Conservation (phyloP, 2,888 invertebrate genomes). For the Lepidonotus clava region DNA sequence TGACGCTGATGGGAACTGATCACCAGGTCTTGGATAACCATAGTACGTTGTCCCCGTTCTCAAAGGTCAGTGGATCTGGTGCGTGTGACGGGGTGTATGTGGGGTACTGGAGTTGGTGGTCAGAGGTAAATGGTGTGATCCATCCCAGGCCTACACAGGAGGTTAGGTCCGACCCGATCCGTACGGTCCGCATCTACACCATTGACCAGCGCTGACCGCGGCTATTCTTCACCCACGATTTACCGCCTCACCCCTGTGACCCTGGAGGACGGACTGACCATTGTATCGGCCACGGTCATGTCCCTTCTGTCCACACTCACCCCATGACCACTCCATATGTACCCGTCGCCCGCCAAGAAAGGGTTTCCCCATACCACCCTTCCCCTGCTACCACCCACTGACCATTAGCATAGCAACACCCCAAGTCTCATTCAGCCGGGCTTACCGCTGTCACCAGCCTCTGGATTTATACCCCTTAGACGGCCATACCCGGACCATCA, state of each 20-base stretch:
- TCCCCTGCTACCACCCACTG: too few species aligned
- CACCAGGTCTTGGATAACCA: too few species aligned
- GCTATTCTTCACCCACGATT: not conserved
- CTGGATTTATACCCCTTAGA: not conserved
- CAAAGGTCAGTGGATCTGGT: too few species aligned
- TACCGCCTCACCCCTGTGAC: not conserved
- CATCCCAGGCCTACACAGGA: too few species aligned
- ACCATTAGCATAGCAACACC: not conserved
- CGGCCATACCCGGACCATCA: not conserved
- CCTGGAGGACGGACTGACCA: not conserved
- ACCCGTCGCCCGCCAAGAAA: too few species aligned
- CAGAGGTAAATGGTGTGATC: too few species aligned
- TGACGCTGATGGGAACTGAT: too few species aligned
- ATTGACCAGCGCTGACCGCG: not conserved
- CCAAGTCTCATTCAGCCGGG: not conserved
- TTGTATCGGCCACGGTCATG: not conserved
- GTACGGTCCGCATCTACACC: too few species aligned
- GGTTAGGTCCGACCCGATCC: too few species aligned
- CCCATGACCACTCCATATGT: not conserved
- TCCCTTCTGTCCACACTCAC: not conserved
- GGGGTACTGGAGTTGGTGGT: too few species aligned
- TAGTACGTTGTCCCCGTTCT: too few species aligned
- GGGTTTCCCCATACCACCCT: not conserved
- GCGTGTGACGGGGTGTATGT: too few species aligned
- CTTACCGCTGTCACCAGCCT: not conserved